Conservation (phyloP, 2,113 vertebrate genomes). For the Colistium nudipinnis region DNA sequence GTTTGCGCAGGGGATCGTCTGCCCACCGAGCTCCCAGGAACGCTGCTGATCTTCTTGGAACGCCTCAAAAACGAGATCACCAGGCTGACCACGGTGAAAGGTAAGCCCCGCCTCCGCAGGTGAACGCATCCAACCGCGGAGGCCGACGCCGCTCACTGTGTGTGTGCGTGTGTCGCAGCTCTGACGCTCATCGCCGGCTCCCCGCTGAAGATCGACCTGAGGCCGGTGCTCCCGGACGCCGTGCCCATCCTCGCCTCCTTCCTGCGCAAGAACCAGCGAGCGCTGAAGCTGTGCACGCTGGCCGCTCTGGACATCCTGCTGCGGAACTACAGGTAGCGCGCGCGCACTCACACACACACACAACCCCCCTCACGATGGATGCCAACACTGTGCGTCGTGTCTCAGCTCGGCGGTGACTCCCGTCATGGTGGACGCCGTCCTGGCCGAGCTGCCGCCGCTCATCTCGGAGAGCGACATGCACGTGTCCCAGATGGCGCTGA, state of each 20-base stretch:
- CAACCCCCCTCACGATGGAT: neutral
- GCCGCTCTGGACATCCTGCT: slow-evolving; percentile 95
- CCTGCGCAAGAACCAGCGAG: slow-evolving; percentile 96
- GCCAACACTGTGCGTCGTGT: neutral
- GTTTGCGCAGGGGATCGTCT: slow-evolving; percentile 89
- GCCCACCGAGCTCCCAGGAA: slow-evolving; percentile 91
- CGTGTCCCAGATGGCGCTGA: slow-evolving; percentile 98
- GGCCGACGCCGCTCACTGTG: neutral
- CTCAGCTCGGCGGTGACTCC: slow-evolving; percentile 84
- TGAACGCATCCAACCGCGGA: too few species aligned
- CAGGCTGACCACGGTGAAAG: slow-evolving; percentile 89
- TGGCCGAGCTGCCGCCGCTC: slow-evolving; percentile 96
- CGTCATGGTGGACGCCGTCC: slow-evolving; percentile 97
- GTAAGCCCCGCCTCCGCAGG: slow-evolving; percentile 3
- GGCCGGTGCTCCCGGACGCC: slow-evolving; percentile 93
- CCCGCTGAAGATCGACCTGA: slow-evolving; percentile 92
- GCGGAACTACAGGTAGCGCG: slow-evolving; percentile 90
- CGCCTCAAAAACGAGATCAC: slow-evolving; percentile 99
- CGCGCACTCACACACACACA: neutral
- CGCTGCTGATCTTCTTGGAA: slow-evolving; percentile 96
- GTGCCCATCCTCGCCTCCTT: slow-evolving; percentile 98
- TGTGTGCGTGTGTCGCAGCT: slow-evolving; percentile 65
- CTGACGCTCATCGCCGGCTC: slow-evolving; percentile 96
- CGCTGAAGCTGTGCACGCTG: slow-evolving; percentile 95
- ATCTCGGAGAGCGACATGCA: slow-evolving; percentile 99